Evolutionary conservation across 2,888 invertebrate species (phyloP).

Genomic region (Caenorhabditis zanzibari): DNA sequence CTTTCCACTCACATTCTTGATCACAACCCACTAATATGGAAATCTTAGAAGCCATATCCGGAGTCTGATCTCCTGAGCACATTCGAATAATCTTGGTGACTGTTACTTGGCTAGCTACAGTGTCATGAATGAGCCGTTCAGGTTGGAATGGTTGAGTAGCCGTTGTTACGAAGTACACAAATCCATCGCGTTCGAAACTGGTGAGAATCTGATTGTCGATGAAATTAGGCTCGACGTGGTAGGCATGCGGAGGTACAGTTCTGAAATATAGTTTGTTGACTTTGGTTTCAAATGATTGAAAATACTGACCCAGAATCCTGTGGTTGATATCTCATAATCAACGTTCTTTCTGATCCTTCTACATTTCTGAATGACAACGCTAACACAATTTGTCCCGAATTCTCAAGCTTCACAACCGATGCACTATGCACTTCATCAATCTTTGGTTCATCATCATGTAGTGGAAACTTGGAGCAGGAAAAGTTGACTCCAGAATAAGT

Average conservation of each 20-base stretch:
- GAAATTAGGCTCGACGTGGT: conserved; percentile 64
- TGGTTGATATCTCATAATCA: conserved; percentile 43
- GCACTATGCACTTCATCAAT: conserved; percentile 48
- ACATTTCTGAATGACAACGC: conserved; percentile 35
- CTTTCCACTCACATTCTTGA: conserved; percentile 53
- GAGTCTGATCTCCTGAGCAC: conserved; percentile 54
- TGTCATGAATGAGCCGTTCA: conserved; percentile 36
- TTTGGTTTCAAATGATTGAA: background rate
- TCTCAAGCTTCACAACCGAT: conserved; percentile 51
- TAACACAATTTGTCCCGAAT: conserved; percentile 53
- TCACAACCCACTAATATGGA: conserved; percentile 57
- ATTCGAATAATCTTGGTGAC: conserved; percentile 56
- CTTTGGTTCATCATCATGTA: conserved; percentile 43
- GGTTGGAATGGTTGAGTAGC: conserved; percentile 68
- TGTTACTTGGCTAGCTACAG: conserved; percentile 26
- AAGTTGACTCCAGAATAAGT: conserved; percentile 18
- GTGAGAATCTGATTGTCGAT: conserved; percentile 49
- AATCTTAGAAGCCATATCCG: conserved; percentile 59
- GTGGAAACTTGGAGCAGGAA: conserved; percentile 41
- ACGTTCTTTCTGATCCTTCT: conserved; percentile 1
- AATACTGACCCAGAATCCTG: conserved; percentile 58
- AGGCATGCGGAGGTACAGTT: conserved; percentile 1
- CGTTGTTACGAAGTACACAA: conserved; percentile 68
- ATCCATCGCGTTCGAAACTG: conserved; percentile 62
- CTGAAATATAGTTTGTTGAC: conserved; percentile 27